Evolutionary conservation across 2,113 vertebrate genomes (phyloP).

Genomic region (Holacanthus passer): DNA sequence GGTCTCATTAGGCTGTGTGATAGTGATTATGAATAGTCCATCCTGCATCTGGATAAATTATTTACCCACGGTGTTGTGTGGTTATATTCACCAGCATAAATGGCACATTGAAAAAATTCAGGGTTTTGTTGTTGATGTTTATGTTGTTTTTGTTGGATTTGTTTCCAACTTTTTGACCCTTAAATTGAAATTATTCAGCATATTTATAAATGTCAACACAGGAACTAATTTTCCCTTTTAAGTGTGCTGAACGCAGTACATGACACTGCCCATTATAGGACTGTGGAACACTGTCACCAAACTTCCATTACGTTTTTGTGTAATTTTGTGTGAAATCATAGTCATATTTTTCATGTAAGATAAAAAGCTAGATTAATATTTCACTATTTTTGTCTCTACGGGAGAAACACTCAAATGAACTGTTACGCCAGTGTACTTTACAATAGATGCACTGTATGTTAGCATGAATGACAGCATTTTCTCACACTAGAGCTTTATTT

Average conservation of each 20-base stretch:
- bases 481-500: not conserved
- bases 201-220: not conserved
- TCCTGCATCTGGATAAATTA: slow-evolving; percentile 32
- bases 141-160: slow-evolving; percentile 6
- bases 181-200: slow-evolving; percentile 5
- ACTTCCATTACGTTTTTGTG: slow-evolving; percentile 6
- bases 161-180: slow-evolving; percentile 16
- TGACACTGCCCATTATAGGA: slow-evolving; percentile 3
- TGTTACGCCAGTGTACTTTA: slow-evolving; percentile 8
- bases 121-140: slow-evolving; percentile 30
- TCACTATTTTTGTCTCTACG: not conserved
- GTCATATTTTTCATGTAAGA: not conserved
- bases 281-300: not conserved
- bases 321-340: slow-evolving; percentile 5
- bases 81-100: slow-evolving; percentile 56
- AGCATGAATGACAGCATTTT: not conserved
- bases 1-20: slow-evolving; percentile 9
- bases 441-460: slow-evolving; percentile 8
- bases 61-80: slow-evolving; percentile 43
- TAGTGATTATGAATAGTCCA: slow-evolving; percentile 26
- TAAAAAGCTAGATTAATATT: slow-evolving; percentile 20
- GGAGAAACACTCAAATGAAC: not conserved
- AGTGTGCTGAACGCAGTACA: not conserved
- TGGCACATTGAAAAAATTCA: slow-evolving; percentile 40
- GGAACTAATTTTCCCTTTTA: not conserved